Evolutionary conservation across 2,113 vertebrate species (phyloP).

Genomic region (Turdus rufiventris): DNA sequence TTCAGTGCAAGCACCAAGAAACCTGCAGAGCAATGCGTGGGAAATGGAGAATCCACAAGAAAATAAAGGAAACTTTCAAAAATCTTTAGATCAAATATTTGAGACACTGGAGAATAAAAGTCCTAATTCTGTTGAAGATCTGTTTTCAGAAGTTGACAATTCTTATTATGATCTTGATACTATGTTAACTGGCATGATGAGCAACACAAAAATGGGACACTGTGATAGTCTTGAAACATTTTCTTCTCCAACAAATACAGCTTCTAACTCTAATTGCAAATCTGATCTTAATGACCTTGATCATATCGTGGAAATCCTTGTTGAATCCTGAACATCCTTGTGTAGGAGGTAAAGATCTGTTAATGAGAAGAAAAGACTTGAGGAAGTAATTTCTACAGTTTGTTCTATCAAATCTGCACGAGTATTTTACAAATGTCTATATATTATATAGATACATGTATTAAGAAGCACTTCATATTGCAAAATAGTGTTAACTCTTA

Average conservation of each 20-base stretch:
- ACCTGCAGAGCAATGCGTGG: slow-evolving; percentile 78
- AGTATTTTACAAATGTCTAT: slow-evolving; percentile 60
- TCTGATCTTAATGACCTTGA: slow-evolving; percentile 94
- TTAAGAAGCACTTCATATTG: slow-evolving; percentile 67
- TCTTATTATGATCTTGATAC: slow-evolving; percentile 94
- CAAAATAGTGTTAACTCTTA: slow-evolving; percentile 62
- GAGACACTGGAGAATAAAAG: slow-evolving; percentile 90
- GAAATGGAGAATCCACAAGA: slow-evolving; percentile 78
- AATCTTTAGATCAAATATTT: slow-evolving; percentile 91
- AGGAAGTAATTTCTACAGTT: slow-evolving; percentile 21
- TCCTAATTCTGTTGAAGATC: slow-evolving; percentile 83
- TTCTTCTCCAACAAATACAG: slow-evolving; percentile 71
- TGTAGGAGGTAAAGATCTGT: not conserved
- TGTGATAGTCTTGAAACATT: slow-evolving; percentile 88
- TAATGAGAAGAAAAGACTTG: slow-evolving; percentile 2
- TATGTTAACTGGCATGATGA: slow-evolving; percentile 92
- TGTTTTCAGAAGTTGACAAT: slow-evolving; percentile 91
- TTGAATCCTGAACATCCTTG: slow-evolving; percentile 83
- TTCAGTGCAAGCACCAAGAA: slow-evolving; percentile 62
- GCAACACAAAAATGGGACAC: slow-evolving; percentile 81
- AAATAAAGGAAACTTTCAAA: slow-evolving; percentile 75
- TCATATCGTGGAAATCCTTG: slow-evolving; percentile 96
- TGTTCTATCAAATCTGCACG: slow-evolving; percentile 42
- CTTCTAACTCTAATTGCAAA: slow-evolving; percentile 84
- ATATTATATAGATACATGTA: slow-evolving; percentile 51